Conservation (phyloP, 2,888 invertebrate species). For the Calameuta pallipes region DNA sequence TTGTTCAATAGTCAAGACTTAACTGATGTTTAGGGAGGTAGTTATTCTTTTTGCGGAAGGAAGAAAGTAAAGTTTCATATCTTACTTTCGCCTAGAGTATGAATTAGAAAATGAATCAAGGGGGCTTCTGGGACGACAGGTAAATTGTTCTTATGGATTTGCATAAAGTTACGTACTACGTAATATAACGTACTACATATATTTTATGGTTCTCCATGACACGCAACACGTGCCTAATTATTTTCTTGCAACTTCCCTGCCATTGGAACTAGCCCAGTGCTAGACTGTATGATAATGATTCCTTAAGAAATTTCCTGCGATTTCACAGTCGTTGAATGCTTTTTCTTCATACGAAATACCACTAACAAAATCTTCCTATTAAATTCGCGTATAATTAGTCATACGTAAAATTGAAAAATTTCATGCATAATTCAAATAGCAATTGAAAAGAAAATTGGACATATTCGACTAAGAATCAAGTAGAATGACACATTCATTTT, state of each 20-base stretch:
- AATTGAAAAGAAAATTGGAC: no score
- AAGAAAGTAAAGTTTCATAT: no score
- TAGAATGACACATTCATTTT: no score
- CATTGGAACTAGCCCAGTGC: slow-evolving; percentile 5
- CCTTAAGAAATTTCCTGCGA: slow-evolving; percentile 19
- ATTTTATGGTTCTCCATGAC: slow-evolving; percentile 30
- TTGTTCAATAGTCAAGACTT: not conserved
- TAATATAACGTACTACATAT: slow-evolving; percentile 5
- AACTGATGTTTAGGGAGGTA: not conserved
- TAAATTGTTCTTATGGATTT: not conserved
- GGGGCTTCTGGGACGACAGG: not conserved
- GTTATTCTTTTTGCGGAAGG: no score
- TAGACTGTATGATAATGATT: slow-evolving; percentile 24
- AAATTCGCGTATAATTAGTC: not conserved
- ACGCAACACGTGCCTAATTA: slow-evolving; percentile 59
- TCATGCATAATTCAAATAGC: no score
- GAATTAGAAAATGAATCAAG: no score
- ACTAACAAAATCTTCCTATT: not conserved
- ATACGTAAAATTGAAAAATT: no score
- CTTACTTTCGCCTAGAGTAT: no score
- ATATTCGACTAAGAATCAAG: no score
- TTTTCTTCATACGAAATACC: slow-evolving; percentile 20
- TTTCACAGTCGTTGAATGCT: slow-evolving; percentile 37
- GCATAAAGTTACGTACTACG: not conserved
- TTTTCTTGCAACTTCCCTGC: slow-evolving; percentile 46